A percentile compares a stretch with the other conserved stretches of the same genome.
Conservation (phyloP, 2,113 vertebrate species). For the Callaeas wilsoni region DNA sequence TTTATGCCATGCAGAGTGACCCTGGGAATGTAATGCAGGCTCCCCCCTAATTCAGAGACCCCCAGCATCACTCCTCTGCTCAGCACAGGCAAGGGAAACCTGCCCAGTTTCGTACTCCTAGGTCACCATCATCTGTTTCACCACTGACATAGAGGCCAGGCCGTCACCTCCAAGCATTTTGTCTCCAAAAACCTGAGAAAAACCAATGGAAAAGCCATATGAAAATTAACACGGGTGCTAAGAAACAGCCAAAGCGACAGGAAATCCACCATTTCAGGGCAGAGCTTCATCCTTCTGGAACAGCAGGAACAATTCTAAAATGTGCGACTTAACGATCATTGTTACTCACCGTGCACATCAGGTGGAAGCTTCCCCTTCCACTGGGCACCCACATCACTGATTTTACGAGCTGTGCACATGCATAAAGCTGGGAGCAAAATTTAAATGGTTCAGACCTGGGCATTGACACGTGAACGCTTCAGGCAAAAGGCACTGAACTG, state of each 20-base stretch:
- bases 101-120: fast-evolving
- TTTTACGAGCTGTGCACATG: background rate
- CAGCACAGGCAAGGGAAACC: background rate
- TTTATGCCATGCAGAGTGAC: fast-evolving
- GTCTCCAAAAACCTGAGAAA: background rate
- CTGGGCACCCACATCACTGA: background rate
- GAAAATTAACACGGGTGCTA: background rate
- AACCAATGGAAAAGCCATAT: fast-evolving
- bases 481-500: background rate
- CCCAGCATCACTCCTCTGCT: fast-evolving
- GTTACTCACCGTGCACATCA: background rate
- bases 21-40: fast-evolving
- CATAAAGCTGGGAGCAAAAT: background rate
- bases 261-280: background rate
- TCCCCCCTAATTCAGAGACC: background rate
- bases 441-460: background rate
- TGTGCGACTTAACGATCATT: background rate
- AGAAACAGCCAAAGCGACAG: background rate
- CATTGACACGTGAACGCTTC: fast-evolving
- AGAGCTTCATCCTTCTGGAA: background rate
- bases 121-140: background rate
- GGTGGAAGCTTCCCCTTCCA: background rate
- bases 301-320: background rate
- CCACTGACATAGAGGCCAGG: fast-evolving
- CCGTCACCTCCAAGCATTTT: background rate